A percentile compares a stretch with the other conserved stretches of the same genome.
Evolutionary conservation across 53 echinoderm and acorn worm species (phyloP).

Genomic region (Zoroaster sp.): DNA sequence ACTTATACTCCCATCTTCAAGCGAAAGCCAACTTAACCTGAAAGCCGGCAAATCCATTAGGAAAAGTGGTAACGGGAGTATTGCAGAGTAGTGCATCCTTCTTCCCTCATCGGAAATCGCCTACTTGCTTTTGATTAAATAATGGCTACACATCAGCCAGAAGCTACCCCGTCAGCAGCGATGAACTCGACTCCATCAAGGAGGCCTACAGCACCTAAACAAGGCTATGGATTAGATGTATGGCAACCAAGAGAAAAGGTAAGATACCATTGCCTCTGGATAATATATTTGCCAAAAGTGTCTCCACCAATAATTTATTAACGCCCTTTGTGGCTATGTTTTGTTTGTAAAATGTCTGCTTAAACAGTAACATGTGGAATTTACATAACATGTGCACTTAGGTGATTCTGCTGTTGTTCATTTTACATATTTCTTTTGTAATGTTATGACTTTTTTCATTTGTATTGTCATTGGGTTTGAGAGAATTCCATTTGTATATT

Average conservation of each 20-base stretch:
- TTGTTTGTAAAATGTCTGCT: too few relatives aligned
- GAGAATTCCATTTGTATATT: neutral
- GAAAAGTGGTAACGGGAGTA: neutral
- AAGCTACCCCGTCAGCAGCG: neutral
- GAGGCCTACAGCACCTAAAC: slow-evolving; percentile 37
- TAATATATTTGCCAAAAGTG: neutral
- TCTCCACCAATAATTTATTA: too few relatives aligned
- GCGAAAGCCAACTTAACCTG: neutral
- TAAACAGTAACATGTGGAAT: too few relatives aligned
- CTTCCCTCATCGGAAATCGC: slow-evolving; percentile 10
- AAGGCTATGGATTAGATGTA: slow-evolving; percentile 78
- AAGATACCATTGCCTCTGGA: neutral
- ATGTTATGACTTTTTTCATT: neutral
- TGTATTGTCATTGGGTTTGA: neutral
- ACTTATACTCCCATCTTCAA: neutral
- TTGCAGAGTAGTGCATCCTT: neutral
- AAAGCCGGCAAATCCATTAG: slow-evolving; percentile 37
- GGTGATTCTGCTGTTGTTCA: neutral
- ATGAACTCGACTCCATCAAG: slow-evolving; percentile 24
- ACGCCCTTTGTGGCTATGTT: too few relatives aligned
- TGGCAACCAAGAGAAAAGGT: slow-evolving; percentile 98
- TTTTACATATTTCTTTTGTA: neutral
- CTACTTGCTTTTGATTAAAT: neutral
- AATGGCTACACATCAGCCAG: slow-evolving; percentile 29
- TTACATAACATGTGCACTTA: neutral